Evolutionary conservation across 2,113 vertebrate genomes (phyloP).

Genomic region (Vulpes lagopus): DNA sequence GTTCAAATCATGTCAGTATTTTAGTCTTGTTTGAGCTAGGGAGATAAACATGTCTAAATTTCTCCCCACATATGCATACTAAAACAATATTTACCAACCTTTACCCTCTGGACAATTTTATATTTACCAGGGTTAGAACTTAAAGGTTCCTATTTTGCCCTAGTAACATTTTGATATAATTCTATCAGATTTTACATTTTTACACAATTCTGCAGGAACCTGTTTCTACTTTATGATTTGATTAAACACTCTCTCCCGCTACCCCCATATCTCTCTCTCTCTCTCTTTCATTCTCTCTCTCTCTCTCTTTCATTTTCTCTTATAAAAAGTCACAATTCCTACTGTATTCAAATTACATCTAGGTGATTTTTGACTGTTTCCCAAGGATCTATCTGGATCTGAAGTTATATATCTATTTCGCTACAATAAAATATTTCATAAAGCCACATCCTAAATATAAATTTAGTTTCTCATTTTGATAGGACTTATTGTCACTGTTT

Average conservation of each 20-base stretch:
- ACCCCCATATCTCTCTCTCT: rapidly evolving
- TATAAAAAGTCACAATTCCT: background rate
- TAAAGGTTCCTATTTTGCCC: background rate
- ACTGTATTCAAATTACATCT: background rate
- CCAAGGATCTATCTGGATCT: background rate
- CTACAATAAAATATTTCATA: background rate
- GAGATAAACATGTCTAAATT: background rate
- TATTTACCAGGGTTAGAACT: background rate
- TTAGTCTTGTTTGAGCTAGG: background rate
- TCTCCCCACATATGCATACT: background rate
- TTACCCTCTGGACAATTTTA: background rate
- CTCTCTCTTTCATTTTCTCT: background rate
- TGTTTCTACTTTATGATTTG: background rate
- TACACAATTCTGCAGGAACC: background rate
- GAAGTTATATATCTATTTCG: background rate
- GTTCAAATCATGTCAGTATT: background rate
- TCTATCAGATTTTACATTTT: background rate
- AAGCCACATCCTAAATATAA: background rate
- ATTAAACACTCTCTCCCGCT: background rate
- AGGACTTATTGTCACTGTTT: background rate
- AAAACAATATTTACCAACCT: background rate
- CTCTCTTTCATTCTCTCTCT: background rate
- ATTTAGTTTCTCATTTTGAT: background rate
- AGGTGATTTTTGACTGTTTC: background rate
- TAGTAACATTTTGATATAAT: background rate